Base-by-base conservation (phyloP, 2,888 invertebrate species). In the Pseudoips prasinana region DNA sequence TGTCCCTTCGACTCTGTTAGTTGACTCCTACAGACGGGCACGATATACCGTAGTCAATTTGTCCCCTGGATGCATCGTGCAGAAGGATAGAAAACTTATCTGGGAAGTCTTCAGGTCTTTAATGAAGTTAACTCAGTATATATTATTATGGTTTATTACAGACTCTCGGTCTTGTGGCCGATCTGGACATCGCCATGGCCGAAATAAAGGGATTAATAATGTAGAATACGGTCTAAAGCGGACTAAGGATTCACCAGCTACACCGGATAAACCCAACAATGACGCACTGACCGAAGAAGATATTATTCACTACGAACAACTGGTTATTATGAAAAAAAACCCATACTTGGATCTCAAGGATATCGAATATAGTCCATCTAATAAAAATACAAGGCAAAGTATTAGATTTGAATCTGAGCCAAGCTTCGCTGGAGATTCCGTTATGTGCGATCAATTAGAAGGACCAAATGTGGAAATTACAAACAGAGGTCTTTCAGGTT, bases 321-420 rank as follows among this genome's bases (percentile, higher is more conserved):
- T 85, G 14, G 86, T 88, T 6, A 79, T 87, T 7, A 81, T 78
- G 79, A 88, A 88, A 42, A 88, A 88, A 45, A 78, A 86, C 55
- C 87, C 87, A 0, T 88, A 77, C 48, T 52, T 88, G 19, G 87
- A 88, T 41, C 39, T 82, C 1, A 80, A 81, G 23, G 81, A 85
- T 29, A 55, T 84, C 7, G 79, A 75, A 48, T 77, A 64, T 32
- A 71, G 72, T 27, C 73, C 76, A 1, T 30, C 59, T 1, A 54
- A 42, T 26, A 80, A 80, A 61, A 73, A 71, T 33, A 45, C 43
- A 0, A 62, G 78, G 18, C 73, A 82, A 34, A 81, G 71, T 47
- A 38, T 64, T 5, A 66, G 57, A 20, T 58, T 64, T 27, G 60
- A 64, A 1, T 36, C 65, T 3, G 68, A 53, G 4, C 29, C 44